Conservation (phyloP, 2,113 vertebrate genomes). For the Struthidea cinerea region DNA sequence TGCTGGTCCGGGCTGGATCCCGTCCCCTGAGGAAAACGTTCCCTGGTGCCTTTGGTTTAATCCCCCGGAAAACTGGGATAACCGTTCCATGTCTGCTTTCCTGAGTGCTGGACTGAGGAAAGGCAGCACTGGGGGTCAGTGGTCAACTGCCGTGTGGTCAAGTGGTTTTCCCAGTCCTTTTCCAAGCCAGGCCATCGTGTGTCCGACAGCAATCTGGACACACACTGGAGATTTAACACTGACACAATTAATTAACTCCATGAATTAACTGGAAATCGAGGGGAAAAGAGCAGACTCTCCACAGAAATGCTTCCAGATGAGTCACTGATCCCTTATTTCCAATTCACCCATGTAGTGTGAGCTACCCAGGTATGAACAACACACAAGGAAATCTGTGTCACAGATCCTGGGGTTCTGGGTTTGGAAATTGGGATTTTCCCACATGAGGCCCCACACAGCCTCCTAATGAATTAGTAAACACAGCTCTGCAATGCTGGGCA, state of each 20-base stretch:
- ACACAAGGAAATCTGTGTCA: not conserved
- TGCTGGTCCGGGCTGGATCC: not conserved
- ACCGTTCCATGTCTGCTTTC: not conserved
- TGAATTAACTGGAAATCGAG: not conserved
- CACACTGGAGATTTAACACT: not conserved
- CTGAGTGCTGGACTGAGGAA: not conserved
- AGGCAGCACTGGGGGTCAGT: not conserved
- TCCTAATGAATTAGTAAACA: not conserved
- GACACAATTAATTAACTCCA: not conserved
- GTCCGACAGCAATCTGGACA: not conserved
- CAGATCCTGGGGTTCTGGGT: not conserved
- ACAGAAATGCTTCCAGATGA: not conserved
- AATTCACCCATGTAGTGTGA: not conserved
- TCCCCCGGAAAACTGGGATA: not conserved
- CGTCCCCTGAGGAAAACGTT: not conserved
- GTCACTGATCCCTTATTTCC: not conserved
- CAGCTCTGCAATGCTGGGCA: not conserved
- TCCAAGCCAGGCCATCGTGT: not conserved
- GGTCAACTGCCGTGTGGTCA: not conserved
- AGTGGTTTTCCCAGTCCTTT: not conserved
- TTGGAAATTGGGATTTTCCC: conserved; percentile 32
- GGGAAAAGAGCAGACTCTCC: not conserved
- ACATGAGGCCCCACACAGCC: not conserved
- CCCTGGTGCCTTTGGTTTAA: not conserved
- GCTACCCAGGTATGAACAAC: not conserved